Evolutionary conservation across 2,113 vertebrate genomes (phyloP), one percentile per base, ranked within the genome.

Genomic region (Leucoraja erinaceus): DNA sequence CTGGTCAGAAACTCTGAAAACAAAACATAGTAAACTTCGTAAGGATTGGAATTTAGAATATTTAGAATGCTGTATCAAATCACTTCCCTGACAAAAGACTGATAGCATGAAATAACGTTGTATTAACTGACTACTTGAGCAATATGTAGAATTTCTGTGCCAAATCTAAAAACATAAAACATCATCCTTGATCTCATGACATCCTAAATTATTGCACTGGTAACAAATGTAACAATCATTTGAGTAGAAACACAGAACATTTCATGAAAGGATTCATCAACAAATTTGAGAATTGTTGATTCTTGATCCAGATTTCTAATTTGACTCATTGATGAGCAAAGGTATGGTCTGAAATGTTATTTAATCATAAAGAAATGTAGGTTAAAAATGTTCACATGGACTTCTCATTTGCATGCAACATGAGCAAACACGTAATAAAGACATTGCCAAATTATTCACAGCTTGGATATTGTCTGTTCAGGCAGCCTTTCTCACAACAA

Each of bases 321-420:
- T 61, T 91, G 90, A 74, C 47, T 72, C 18, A 47, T 25, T 47
- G 68, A 47, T 38, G 31, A 11, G 1, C n/a, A 11, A 31, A 33
- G 31, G 16, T 38, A 16, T 25, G 20, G 61, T 90, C 66, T 33
- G 59, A 25, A 72, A 72, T 22, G 72, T 47, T 72, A 54, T 54
- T 70, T 91, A 70, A 47, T 47, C 61, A 38, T 70, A 31, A 72
- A 90, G 31, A 12, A 59, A 59, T 12, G 28, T 83, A 83, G 63
- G 28, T 88, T 63, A 88, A 88, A 88, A 88, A 88, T 61, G 83
- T 88, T 88, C 83, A 88, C 83, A 5, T 70, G 63, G 86, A 90
- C 61, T 74, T 91, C 66, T 72, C 66, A 91, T 38, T 72, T 91
- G 63, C 90, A 91, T 91, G 90, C 90, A 91, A 91, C 66, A 74